phyloP scores from a whole-genome alignment of 2,797 vertebrate species.

The Sebastolobus altivelis region DNA sequence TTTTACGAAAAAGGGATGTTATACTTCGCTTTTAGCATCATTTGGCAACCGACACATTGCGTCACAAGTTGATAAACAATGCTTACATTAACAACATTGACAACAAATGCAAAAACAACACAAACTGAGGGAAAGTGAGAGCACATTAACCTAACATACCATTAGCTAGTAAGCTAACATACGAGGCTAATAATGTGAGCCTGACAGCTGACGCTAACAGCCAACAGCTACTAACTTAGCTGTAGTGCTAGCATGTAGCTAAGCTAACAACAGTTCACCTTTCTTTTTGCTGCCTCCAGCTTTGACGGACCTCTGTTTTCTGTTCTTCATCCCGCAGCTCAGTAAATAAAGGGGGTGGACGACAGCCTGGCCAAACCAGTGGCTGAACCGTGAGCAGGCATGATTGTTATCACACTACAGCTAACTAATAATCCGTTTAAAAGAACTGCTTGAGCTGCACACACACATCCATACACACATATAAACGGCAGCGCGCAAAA shows the following conservation, averaged over 20 bases:
- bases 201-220: conserved; percentile 44
- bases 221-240: conserved; percentile 24
- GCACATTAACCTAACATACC: too few relatives aligned
- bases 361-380: not conserved
- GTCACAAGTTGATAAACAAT: not conserved
- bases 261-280: conserved; percentile 70
- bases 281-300: conserved; percentile 75
- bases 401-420: conserved; percentile 22
- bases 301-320: conserved; percentile 67
- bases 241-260: conserved; percentile 46
- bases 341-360: not conserved
- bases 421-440: conserved; percentile 49
- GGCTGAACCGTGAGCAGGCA: conserved; percentile 24
- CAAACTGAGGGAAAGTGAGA: not conserved
- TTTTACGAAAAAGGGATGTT: not conserved
- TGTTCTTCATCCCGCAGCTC: conserved; percentile 81
- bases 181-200: not conserved
- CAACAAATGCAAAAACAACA: not conserved
- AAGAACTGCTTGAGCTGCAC: not conserved
- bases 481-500: conserved; percentile 52
- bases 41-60: not conserved
- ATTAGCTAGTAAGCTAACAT: not conserved
- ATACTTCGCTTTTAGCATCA: not conserved
- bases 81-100: not conserved
- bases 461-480: not conserved